A percentile compares a stretch with the other conserved stretches of the same genome.
Conservation (phyloP, 1,140 invertebrate species). For the Nomia melanderi region DNA sequence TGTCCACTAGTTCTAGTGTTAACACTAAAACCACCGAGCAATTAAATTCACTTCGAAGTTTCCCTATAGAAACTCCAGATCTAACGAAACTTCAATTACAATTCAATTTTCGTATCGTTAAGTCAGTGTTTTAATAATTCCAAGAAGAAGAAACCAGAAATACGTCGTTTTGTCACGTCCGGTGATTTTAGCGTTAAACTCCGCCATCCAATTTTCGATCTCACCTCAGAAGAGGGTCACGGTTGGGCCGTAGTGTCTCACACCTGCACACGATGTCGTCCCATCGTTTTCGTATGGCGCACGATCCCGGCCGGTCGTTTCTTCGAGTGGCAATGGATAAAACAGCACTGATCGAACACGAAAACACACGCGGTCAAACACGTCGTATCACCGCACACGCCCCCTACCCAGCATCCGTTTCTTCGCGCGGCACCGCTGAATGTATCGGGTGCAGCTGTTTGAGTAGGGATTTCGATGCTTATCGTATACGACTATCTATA, state of each 20-base stretch:
- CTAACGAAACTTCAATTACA: too few species aligned
- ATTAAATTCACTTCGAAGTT: too few species aligned
- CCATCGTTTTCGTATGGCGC: not conserved
- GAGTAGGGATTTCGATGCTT: constrained; percentile 55
- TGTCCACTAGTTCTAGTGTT: too few species aligned
- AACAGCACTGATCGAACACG: constrained; percentile 57
- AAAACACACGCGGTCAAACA: constrained; percentile 35
- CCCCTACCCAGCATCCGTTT: constrained; percentile 38
- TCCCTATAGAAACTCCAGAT: too few species aligned
- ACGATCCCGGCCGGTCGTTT: constrained; percentile 13
- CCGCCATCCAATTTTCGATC: not conserved
- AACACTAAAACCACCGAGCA: too few species aligned
- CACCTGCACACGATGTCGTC: not conserved
- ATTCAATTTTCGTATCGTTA: too few species aligned
- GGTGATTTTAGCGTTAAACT: too few species aligned
- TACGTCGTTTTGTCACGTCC: too few species aligned
- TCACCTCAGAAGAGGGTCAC: not conserved
- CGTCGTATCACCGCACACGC: constrained; percentile 1
- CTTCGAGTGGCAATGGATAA: constrained; percentile 39
- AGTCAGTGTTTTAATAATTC: too few species aligned
- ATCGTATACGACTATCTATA: constrained; percentile 40
- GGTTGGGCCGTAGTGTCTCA: not conserved
- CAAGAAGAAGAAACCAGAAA: too few species aligned
- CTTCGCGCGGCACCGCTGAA: constrained; percentile 2
- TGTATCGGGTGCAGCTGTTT: constrained; percentile 25